phyloP scores from a whole-genome alignment of 2,113 vertebrate species.

The Galeopterus variegatus region DNA sequence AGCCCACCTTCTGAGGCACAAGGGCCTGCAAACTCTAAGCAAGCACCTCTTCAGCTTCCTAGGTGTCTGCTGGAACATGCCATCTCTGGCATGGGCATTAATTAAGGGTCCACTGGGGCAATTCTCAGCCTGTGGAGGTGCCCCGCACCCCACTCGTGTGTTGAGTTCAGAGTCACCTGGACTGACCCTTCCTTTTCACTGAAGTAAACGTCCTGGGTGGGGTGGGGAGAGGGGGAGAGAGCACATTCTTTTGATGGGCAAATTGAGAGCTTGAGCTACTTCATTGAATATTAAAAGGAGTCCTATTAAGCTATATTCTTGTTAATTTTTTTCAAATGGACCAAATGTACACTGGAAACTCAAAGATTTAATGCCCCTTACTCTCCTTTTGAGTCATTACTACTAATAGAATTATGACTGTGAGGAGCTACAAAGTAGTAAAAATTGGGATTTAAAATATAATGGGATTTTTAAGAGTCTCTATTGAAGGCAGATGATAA shows the following conservation, averaged over 20 bases:
- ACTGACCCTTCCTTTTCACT: not conserved
- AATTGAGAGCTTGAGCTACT: not conserved
- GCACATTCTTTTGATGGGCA: not conserved
- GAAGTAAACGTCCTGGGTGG: not conserved
- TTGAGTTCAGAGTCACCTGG: not conserved
- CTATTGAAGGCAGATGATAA: not conserved
- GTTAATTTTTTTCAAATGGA: not conserved
- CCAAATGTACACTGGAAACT: not conserved
- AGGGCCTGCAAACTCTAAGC: not conserved
- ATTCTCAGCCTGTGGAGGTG: not conserved
- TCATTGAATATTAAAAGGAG: not conserved
- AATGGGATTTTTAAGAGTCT: not conserved
- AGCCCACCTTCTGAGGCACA: not conserved
- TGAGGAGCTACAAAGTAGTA: not conserved
- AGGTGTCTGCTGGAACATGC: not conserved
- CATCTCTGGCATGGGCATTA: not conserved
- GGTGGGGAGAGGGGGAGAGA: too few species aligned
- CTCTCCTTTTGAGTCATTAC: not conserved
- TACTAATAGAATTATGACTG: not conserved
- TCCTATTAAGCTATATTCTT: not conserved
- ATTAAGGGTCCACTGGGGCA: not conserved
- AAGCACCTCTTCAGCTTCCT: not conserved
- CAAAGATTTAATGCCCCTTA: not conserved
- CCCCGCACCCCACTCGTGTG: not conserved
- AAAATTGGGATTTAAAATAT: constrained; percentile 32